Base-by-base conservation (phyloP, 2,797 vertebrate species). In the Hapalemur alaotrensis region DNA sequence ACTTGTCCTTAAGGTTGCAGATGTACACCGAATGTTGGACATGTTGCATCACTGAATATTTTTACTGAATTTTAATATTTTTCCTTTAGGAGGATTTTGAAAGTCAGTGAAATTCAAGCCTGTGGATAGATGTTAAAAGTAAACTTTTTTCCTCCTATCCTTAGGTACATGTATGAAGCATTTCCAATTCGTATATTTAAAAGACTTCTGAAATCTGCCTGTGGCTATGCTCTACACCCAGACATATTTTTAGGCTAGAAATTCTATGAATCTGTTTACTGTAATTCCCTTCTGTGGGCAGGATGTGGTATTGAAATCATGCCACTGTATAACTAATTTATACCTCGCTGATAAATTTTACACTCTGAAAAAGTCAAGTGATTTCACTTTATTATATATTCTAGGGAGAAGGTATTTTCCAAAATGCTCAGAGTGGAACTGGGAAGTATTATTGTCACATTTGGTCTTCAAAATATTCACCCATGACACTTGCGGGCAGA, bases 41-140 rank as follows among this genome's bases (percentile, higher is more conserved):
- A 94, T 23, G 30, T 81, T 76, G 63, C 67, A 94, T 94, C 83
- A 67, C 38, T 76, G 93, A 95, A 84, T 92, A 95, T 94, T 97
- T 90, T 93, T 73, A 76, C 83, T 93, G 96, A 97, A 98, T 97
- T 92, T 93, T 96, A 97, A 97, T 96, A 92, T 22, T 63, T 32
- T 92, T 94, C 52, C 89, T 96, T 89, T 94, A 96, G 96, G 52
- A 96, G 92, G 67, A 89, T 76, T 97, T 96, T 94, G 30, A 87
- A 97, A 96, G 86, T 63, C 87, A 97, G 95, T 96, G 43, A 91
- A 96, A 95, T 94, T 94, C 69, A 91, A 96, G 91, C 50, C 72
- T 38, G 76, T 94, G 83, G 76, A 94, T 80, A 72, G 69, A 90
- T 95, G 95, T 97, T 96, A 75, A 97, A 97, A 93, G 96, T 69